phyloP scores from a whole-genome alignment of 2,797 vertebrate genomes.

The Enteromius mattozi region DNA sequence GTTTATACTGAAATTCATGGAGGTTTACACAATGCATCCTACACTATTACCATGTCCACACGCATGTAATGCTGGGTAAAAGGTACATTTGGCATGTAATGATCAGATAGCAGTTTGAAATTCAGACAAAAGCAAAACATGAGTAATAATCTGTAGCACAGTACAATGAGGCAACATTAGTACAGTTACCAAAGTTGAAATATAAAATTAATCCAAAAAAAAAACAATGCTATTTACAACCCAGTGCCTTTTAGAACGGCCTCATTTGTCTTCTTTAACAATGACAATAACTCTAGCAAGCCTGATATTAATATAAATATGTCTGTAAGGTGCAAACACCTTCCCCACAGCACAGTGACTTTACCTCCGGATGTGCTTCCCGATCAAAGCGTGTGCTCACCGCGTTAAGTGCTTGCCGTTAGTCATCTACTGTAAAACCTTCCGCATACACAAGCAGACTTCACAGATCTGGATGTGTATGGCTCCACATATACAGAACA shows the following conservation, averaged over 20 bases:
- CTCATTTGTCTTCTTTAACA: conserved; percentile 72
- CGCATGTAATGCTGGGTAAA: conserved; percentile 84
- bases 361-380: conserved; percentile 32
- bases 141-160: conserved; percentile 79
- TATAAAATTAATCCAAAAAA: conserved; percentile 78
- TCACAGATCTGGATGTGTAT: not conserved
- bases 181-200: conserved; percentile 84
- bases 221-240: conserved; percentile 87
- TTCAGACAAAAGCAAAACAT: conserved; percentile 74
- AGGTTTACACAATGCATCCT: conserved; percentile 93
- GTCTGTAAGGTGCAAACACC: conserved; percentile 81
- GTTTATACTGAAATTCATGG: conserved; percentile 93
- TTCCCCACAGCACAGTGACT: conserved; percentile 60
- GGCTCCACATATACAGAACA: not conserved
- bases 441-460: not conserved
- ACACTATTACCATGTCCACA: conserved; percentile 94
- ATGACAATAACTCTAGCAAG: conserved; percentile 76
- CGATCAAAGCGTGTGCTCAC: conserved; percentile 28
- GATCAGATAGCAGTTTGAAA: conserved; percentile 85
- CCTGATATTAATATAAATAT: conserved; percentile 84
- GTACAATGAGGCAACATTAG: conserved; percentile 88
- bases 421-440: conserved; percentile 1
- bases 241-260: conserved; percentile 83
- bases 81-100: conserved; percentile 90
- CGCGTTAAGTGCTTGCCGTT: conserved; percentile 38